A percentile compares a stretch with the other conserved stretches of the same genome.
These are phyloP conservation scores for Parnassius smintheus DNA, from an alignment of 2,888 invertebrate species.

Conservation along the genomic window DNA sequence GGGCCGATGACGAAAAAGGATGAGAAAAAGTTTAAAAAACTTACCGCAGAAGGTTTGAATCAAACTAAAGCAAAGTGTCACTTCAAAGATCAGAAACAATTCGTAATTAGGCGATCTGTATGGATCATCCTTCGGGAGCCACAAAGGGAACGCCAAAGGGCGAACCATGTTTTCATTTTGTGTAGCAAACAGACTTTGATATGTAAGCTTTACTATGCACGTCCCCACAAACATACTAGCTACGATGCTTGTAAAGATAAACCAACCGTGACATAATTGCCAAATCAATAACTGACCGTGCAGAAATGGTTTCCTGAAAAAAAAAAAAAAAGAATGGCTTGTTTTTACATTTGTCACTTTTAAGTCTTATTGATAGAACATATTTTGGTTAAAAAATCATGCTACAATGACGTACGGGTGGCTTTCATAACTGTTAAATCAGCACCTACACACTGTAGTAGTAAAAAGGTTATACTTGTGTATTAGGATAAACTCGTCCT, in stretches of 20 bases:
- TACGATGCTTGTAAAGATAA: conserved; percentile 36
- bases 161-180: conserved; percentile 47
- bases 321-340: conserved; percentile 11
- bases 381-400: no score
- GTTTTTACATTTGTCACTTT: no score
- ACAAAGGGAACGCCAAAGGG: conserved; percentile 57
- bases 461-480: no score
- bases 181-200: conserved; percentile 49
- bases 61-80: conserved; percentile 36
- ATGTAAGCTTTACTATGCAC: conserved; percentile 42
- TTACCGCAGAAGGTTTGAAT: conserved; percentile 52
- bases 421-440: no score
- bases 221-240: conserved; percentile 37
- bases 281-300: conserved; percentile 55
- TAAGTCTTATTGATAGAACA: no score
- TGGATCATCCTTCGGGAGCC: conserved; percentile 59
- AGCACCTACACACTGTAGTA: no score
- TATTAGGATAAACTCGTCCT: no score
- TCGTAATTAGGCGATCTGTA: conserved; percentile 62
- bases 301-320: conserved; percentile 55
- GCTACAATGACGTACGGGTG: no score
- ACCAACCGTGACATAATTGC: conserved; percentile 52
- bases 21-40: conserved; percentile 22
- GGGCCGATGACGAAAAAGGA: no score
- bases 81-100: conserved; percentile 45